A percentile compares a stretch with the other conserved stretches of the same genome.
These are phyloP conservation scores for Bicyclus anynana DNA, from an alignment of 1,140 invertebrate species.

Conservation along the genomic window DNA sequence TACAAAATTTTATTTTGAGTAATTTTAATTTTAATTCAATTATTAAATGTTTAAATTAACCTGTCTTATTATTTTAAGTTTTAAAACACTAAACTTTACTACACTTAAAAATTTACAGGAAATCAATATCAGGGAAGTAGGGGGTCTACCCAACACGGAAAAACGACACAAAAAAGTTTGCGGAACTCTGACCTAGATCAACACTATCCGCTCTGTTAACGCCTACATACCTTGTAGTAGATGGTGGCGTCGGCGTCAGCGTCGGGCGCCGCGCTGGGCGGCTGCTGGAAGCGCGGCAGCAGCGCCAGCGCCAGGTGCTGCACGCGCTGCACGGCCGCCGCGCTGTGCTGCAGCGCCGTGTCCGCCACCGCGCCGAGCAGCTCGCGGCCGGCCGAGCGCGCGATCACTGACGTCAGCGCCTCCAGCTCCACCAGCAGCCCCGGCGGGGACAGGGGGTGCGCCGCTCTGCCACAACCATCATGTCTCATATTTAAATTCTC, in stretches of 20 bases:
- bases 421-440: slow-evolving; percentile 85
- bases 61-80: too few species aligned
- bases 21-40: too few species aligned
- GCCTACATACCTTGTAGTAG: slow-evolving; percentile 34
- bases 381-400: slow-evolving; percentile 82
- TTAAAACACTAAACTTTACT: too few species aligned
- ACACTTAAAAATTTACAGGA: too few species aligned
- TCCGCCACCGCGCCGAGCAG: slow-evolving; percentile 38
- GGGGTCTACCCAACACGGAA: too few species aligned
- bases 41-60: too few species aligned
- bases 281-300: slow-evolving; percentile 80
- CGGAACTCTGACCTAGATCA: too few species aligned
- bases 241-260: slow-evolving; percentile 27
- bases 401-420: slow-evolving; percentile 86
- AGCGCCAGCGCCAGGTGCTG: slow-evolving; percentile 85
- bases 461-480: slow-evolving; percentile 74
- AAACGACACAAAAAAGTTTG: too few species aligned
- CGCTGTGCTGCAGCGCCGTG: slow-evolving; percentile 56
- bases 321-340: slow-evolving; percentile 77
- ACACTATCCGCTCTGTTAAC: too few species aligned
- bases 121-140: too few species aligned
- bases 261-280: slow-evolving; percentile 18
- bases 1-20: too few species aligned
- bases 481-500: too few species aligned
- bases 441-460: slow-evolving; percentile 80